Evolutionary conservation across 2,113 vertebrate species (phyloP).

Genomic region (Neomonachus schauinslandi): DNA sequence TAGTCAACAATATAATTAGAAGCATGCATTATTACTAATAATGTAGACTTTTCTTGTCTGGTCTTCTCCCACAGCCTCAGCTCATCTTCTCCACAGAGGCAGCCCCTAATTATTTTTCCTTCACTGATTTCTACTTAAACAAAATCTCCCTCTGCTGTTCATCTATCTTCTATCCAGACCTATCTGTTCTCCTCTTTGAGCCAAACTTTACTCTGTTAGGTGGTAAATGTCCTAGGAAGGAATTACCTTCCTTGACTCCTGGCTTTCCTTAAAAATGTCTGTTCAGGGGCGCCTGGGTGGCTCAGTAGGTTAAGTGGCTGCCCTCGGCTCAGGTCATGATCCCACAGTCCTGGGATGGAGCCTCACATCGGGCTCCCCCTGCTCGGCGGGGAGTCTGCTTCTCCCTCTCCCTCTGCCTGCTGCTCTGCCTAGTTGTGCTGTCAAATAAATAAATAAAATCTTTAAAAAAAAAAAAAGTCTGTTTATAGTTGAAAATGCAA

Average conservation of each 20-base stretch:
- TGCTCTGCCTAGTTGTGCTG: too few relatives aligned
- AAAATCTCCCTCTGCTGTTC: background rate
- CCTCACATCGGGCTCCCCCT: too few relatives aligned
- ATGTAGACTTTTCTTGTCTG: background rate
- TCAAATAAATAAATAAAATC: too few relatives aligned
- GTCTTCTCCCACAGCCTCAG: background rate
- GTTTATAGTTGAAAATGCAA: background rate
- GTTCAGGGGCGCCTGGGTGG: background rate
- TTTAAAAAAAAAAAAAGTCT: too few relatives aligned
- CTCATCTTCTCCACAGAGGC: background rate
- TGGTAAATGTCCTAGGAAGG: background rate
- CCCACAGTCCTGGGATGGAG: too few relatives aligned
- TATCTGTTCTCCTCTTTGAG: background rate
- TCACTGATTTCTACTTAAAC: background rate
- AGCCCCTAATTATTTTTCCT: background rate
- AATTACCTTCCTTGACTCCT: background rate
- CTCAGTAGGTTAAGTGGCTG: too few relatives aligned
- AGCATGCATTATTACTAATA: background rate
- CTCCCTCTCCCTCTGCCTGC: too few relatives aligned
- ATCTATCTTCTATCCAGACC: background rate
- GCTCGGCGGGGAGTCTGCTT: too few relatives aligned
- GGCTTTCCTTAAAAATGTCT: background rate
- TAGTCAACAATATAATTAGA: background rate
- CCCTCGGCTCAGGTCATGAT: too few relatives aligned
- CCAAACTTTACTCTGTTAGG: background rate